phyloP scores from a whole-genome alignment of 2,888 invertebrate genomes.

The Tipula vernalis region DNA sequence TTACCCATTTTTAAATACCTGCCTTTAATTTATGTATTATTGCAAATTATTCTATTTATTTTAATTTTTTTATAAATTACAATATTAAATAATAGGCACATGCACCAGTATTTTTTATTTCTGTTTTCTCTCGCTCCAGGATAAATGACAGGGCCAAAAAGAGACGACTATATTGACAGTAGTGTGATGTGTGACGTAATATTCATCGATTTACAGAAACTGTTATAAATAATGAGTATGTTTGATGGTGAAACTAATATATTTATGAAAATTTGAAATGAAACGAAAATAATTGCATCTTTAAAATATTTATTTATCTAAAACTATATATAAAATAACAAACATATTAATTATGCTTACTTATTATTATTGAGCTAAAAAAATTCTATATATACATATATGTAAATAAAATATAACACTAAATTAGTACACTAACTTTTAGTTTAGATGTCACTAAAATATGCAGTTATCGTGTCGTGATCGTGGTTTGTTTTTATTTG shows the following conservation, averaged over 20 bases:
- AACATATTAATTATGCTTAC: too few species aligned
- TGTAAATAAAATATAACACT: too few species aligned
- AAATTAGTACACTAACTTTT: neutral
- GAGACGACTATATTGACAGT: neutral
- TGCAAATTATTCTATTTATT: neutral
- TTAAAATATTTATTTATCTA: too few species aligned
- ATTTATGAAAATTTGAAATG: neutral
- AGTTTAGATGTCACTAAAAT: neutral
- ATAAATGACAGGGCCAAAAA: neutral
- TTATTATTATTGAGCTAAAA: too few species aligned
- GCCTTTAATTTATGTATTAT: neutral
- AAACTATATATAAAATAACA: too few species aligned
- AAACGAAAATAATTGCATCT: too few species aligned
- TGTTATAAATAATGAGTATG: neutral
- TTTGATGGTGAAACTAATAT: neutral
- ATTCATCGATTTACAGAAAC: neutral
- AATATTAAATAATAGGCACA: slow-evolving; percentile 8
- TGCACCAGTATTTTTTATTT: neutral
- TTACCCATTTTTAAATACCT: slow-evolving; percentile 28
- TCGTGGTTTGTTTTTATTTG: neutral
- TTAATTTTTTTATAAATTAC: neutral
- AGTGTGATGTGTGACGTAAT: neutral
- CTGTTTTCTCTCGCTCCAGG: slow-evolving; percentile 1
- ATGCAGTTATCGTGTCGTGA: neutral
- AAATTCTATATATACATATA: too few species aligned